These are phyloP conservation scores for Echiichthys vipera DNA, from an alignment of 2,797 vertebrate species.

Conservation along the genomic window DNA sequence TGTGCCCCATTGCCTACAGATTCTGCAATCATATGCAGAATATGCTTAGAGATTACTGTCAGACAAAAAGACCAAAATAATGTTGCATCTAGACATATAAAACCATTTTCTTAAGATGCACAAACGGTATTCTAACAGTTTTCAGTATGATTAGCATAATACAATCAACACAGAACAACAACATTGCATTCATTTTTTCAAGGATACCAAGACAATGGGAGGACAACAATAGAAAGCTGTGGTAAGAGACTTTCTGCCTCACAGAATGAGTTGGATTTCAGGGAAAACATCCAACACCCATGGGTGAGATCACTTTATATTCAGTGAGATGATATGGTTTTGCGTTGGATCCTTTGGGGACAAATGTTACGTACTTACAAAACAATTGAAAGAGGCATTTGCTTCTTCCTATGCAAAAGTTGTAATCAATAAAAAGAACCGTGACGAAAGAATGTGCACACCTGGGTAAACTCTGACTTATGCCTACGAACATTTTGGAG, in stretches of 20 bases:
- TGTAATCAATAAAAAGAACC: too few relatives aligned
- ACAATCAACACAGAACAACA: background rate
- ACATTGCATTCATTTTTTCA: background rate
- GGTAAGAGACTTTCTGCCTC: background rate
- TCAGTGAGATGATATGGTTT: too few relatives aligned
- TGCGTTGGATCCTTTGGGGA: too few relatives aligned
- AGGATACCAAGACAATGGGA: background rate
- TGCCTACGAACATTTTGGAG: too few relatives aligned
- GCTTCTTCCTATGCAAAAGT: too few relatives aligned
- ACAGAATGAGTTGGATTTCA: background rate
- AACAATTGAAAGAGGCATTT: too few relatives aligned
- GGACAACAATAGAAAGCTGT: background rate
- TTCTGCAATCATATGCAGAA: background rate
- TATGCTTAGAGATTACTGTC: background rate
- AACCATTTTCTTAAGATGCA: background rate
- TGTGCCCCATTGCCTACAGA: too few relatives aligned
- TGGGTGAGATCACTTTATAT: too few relatives aligned
- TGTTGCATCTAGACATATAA: background rate
- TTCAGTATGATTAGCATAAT: background rate
- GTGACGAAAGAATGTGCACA: too few relatives aligned
- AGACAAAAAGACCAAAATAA: background rate
- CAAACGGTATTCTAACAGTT: background rate
- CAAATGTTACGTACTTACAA: too few relatives aligned
- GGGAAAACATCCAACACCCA: background rate
- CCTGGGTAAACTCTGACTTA: too few relatives aligned